These are phyloP conservation scores for Phalera bucephala DNA, from an alignment of 2,888 invertebrate genomes.

Conservation along the genomic window DNA sequence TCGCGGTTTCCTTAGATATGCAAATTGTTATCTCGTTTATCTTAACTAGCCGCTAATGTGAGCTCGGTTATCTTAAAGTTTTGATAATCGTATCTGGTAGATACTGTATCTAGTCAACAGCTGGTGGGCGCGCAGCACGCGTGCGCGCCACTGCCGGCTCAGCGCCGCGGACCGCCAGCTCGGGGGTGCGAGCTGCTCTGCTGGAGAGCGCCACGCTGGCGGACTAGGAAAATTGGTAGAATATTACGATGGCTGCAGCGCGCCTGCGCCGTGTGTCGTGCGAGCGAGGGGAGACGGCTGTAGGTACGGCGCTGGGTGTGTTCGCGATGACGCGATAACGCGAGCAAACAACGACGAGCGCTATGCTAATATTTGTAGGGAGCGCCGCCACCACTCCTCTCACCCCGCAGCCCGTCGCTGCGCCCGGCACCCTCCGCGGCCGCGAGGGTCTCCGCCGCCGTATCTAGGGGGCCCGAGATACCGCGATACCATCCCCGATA, in stretches of 20 bases:
- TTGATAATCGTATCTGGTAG: slow-evolving; percentile 75
- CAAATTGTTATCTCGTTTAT: slow-evolving; percentile 80
- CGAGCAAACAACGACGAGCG: slow-evolving; percentile 58
- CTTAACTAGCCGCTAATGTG: slow-evolving; percentile 79
- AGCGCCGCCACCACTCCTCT: slow-evolving; percentile 24
- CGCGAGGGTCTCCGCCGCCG: slow-evolving; percentile 20
- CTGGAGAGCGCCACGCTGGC: no score
- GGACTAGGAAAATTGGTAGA: not conserved
- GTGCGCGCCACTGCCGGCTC: slow-evolving; percentile 7
- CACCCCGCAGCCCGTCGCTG: slow-evolving; percentile 14
- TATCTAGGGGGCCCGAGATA: slow-evolving; percentile 59
- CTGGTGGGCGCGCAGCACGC: slow-evolving; percentile 30
- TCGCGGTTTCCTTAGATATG: slow-evolving; percentile 70
- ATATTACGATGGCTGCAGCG: not conserved
- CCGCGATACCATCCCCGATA: slow-evolving; percentile 73
- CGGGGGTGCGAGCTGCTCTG: no score
- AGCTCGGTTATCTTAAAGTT: slow-evolving; percentile 71
- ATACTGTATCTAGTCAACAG: slow-evolving; percentile 65
- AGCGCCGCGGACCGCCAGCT: not conserved
- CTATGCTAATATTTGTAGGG: slow-evolving; percentile 63
- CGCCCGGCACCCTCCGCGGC: slow-evolving; percentile 10
- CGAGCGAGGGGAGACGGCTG: slow-evolving; percentile 20
- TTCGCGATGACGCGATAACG: slow-evolving; percentile 60
- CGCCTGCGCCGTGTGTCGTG: slow-evolving; percentile 10
- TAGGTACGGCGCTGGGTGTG: slow-evolving; percentile 40